A percentile compares a stretch with the other conserved stretches of the same genome.
These are phyloP conservation scores for Antennarius striatus DNA, from an alignment of 2,113 vertebrate species.

Conservation along the genomic window DNA sequence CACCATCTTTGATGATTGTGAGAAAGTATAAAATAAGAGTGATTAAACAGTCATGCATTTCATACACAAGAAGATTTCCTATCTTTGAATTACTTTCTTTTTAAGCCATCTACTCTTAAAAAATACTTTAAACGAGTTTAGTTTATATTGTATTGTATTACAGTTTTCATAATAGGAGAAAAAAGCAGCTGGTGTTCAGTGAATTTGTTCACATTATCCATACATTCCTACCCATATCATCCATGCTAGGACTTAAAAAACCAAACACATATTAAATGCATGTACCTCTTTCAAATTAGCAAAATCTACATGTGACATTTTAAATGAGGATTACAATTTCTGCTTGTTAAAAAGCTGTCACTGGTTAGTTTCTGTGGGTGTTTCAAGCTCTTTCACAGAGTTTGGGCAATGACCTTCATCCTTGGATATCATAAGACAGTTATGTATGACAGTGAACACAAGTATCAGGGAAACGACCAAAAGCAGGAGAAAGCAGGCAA, in stretches of 20 bases:
- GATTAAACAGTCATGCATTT: constrained; percentile 42
- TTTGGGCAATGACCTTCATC: not conserved
- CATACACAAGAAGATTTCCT: constrained; percentile 2
- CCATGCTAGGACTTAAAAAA: constrained; percentile 10
- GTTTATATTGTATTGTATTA: too few species aligned
- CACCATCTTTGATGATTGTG: constrained; percentile 57
- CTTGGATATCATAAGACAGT: too few species aligned
- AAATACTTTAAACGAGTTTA: not conserved
- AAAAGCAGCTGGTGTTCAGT: not conserved
- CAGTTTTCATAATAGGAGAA: constrained; percentile 26
- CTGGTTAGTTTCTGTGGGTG: not conserved
- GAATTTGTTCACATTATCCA: constrained; percentile 6
- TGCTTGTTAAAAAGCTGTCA: not conserved
- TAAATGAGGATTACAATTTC: too few species aligned
- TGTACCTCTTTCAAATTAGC: too few species aligned
- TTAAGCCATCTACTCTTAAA: constrained; percentile 3
- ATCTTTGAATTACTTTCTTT: constrained; percentile 28
- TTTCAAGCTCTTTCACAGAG: constrained; percentile 2
- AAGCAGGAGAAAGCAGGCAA: too few species aligned
- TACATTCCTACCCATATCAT: not conserved
- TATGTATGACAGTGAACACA: too few species aligned
- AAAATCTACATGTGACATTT: too few species aligned
- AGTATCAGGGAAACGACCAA: too few species aligned
- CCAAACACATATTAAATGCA: not conserved
- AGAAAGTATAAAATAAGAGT: constrained; percentile 40